Conservation (phyloP, 2,113 vertebrate species). For the Candoia aspera region DNA sequence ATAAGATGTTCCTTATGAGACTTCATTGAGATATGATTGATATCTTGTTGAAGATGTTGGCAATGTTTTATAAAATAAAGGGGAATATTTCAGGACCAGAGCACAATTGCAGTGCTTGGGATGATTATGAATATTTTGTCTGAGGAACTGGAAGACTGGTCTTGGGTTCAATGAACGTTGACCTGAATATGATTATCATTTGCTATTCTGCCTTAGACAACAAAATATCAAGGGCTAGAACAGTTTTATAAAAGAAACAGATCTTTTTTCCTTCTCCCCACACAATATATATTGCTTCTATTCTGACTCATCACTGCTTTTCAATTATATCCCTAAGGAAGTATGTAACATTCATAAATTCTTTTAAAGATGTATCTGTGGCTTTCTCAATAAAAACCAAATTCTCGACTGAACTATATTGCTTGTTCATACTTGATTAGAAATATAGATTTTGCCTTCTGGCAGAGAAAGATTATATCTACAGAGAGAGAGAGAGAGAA, state of each 20-base stretch:
- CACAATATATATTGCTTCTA: neutral
- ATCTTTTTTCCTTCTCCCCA: neutral
- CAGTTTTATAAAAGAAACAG: neutral
- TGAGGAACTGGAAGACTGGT: neutral
- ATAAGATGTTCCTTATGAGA: neutral
- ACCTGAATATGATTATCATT: neutral
- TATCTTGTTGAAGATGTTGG: neutral
- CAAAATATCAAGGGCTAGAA: neutral
- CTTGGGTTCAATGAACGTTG: neutral
- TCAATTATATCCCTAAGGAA: neutral
- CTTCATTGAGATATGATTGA: neutral
- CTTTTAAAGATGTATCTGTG: slow-evolving; percentile 13
- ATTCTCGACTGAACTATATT: slow-evolving; percentile 18
- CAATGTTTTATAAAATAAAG: neutral
- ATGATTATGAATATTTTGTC: neutral
- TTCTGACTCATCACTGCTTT: neutral
- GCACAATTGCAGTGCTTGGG: neutral
- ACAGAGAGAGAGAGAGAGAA: neutral
- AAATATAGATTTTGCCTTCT: slow-evolving; percentile 44
- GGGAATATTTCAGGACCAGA: neutral
- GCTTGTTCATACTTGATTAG: slow-evolving; percentile 20
- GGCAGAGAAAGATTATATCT: neutral
- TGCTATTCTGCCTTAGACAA: neutral
- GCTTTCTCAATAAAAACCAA: slow-evolving; percentile 38
- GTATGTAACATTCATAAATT: neutral